Base-by-base conservation (phyloP, 2,113 vertebrate genomes). In the Ploceus nigricollis region DNA sequence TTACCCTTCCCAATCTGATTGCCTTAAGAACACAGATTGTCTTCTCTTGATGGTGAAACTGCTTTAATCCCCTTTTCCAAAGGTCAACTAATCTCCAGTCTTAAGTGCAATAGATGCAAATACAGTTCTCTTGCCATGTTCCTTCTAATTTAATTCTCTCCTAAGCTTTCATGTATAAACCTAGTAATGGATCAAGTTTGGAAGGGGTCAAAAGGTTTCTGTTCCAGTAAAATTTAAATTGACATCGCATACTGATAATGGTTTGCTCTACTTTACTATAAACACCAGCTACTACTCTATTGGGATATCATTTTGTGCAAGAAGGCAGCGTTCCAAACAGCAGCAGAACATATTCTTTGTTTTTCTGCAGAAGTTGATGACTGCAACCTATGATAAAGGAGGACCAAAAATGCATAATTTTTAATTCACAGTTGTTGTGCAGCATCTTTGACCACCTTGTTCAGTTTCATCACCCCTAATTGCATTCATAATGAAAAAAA, bases 51-150 rank as follows among this genome's bases (percentile, higher is more conserved):
- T 97, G 96, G 96, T 92, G 87, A 97, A 97, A 92, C 91, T 97
- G 89, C 96, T 97, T 96, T 97, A 96, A 96, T 96, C 82, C 95
- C 92, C 91, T 71, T 95, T 96, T 95, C 86, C 96, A 94, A 96
- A 96, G 93, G 97, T 97, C 96, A 98, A 94, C 97, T 97, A 97
- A 97, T 97, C 97, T 97, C 93, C 79, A 83, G 70, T 96, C 94
- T 96, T 97, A 97, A 98, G 97, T 96, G 96, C 89, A 96, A 95
- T 96, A 95, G 96, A 98, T 97, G 97, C 97, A 97, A 97, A 98
- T 97, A 93, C 93, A 91, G 91, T 89, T 97, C 83, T 97, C 89
- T 92, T 70, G 64, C 88, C 68, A 88, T 94, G 94, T 97, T 97
- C 94, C 94, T 95, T 96, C 95, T 97, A 97, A 98, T 98, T 98